A percentile compares a stretch with the other conserved stretches of the same genome.
These are phyloP conservation scores for Phocides pigmalion DNA, from an alignment of 1,140 invertebrate species.

Conservation along the genomic window DNA sequence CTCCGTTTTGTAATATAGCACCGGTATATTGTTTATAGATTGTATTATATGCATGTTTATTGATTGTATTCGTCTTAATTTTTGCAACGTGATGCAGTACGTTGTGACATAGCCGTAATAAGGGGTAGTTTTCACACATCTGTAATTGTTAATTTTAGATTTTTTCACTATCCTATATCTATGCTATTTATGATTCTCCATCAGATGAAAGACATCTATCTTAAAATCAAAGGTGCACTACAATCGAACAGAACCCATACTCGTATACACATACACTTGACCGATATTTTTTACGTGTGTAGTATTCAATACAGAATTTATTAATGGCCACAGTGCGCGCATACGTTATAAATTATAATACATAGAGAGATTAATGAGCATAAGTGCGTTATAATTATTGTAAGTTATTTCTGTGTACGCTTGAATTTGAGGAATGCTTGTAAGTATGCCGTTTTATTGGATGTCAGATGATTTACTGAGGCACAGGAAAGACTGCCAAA, in stretches of 20 bases:
- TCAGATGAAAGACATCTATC: too few species aligned
- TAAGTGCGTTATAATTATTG: slow-evolving; percentile 67
- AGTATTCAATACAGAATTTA: slow-evolving; percentile 72
- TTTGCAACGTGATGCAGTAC: too few species aligned
- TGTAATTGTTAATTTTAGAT: too few species aligned
- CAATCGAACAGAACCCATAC: slow-evolving; percentile 2
- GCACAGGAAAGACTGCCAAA: slow-evolving; percentile 14
- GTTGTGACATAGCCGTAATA: too few species aligned
- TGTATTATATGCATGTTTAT: too few species aligned
- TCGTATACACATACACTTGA: slow-evolving; percentile 11
- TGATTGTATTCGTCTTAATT: too few species aligned
- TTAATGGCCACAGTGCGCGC: slow-evolving; percentile 50
- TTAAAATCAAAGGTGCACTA: slow-evolving; percentile 22
- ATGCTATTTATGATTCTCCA: too few species aligned
- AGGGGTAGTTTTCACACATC: too few species aligned
- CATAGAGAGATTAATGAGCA: slow-evolving; percentile 69
- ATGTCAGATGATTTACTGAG: slow-evolving; percentile 38
- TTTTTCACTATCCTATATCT: too few species aligned
- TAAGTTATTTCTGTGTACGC: slow-evolving; percentile 52
- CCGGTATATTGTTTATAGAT: too few species aligned
- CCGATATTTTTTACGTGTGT: slow-evolving; percentile 35
- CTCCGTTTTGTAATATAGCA: too few species aligned
- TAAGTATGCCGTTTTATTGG: slow-evolving; percentile 45
- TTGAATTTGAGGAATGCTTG: slow-evolving; percentile 56
- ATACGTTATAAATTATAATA: slow-evolving; percentile 71